A percentile compares a stretch with the other conserved stretches of the same genome.
phyloP scores from a whole-genome alignment of 2,113 vertebrate genomes.

The Ahaetulla prasina region DNA sequence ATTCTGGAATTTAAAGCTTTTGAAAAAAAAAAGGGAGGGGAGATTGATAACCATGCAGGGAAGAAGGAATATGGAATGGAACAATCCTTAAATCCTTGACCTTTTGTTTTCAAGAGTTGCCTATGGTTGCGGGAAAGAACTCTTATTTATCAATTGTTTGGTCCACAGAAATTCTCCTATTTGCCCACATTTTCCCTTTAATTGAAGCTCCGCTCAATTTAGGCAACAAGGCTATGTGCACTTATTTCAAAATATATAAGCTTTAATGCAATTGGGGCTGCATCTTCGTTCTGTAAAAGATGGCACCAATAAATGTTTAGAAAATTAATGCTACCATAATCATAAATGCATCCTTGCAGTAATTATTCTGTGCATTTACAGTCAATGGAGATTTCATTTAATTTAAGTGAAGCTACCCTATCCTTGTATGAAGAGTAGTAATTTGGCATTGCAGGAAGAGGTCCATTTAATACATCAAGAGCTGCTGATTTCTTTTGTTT shows the following conservation, averaged over 20 bases:
- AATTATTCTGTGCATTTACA: background rate
- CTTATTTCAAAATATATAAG: background rate
- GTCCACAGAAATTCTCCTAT: background rate
- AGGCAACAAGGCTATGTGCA: too few species aligned
- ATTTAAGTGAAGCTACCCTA: background rate
- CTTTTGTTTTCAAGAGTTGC: background rate
- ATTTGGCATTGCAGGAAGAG: background rate
- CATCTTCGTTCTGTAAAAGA: background rate
- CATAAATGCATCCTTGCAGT: background rate
- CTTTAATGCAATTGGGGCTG: background rate
- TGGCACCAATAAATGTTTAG: background rate
- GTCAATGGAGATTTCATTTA: background rate
- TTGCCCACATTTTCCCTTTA: background rate
- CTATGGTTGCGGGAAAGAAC: background rate
- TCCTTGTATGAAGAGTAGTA: background rate
- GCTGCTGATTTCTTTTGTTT: background rate
- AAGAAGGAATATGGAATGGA: background rate
- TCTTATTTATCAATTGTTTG: background rate
- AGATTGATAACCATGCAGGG: background rate
- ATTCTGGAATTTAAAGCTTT: constrained; percentile 1
- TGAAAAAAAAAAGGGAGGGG: background rate
- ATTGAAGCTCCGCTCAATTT: background rate
- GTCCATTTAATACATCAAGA: background rate
- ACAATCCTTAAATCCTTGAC: background rate
- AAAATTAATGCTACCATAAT: background rate